Evolutionary conservation across 2,797 vertebrate genomes (phyloP), one percentile per base, ranked within the genome.

Genomic region (Morelia viridis): DNA sequence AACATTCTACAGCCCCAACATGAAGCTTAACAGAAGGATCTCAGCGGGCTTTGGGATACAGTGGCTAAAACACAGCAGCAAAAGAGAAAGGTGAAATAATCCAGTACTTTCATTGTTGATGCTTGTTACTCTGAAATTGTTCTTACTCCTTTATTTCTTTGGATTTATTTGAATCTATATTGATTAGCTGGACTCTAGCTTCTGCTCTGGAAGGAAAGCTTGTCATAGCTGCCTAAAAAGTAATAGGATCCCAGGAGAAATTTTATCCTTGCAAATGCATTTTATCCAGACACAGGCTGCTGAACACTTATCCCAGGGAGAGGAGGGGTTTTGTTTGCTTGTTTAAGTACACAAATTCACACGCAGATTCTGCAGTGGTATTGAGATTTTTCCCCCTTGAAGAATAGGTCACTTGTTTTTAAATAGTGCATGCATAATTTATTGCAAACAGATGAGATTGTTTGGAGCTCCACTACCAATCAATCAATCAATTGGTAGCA

Each of bases 221-320:
- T 92, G 83, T 87, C 88, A 41, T 87, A 53, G 41, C 88, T 87
- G 64, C n/a, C 61, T 65, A 90, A 90, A 76, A 90, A 50, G 41
- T 92, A 92, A 92, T 87, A 90, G 61, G 88, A 68, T 87, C 92
- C 92, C 84, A 50, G n/a, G 92, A 92, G 92, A 90, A 92, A 76
- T 90, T 76, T 87, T 92, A 87, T 41, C 41, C 53, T 83, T 35
- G 41, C 56, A 90, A 90, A 53, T 90, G 64, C 28, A 41, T 87
- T 90, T 58, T 76, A 41, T 87, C 64, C 57, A 76, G 92, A 76
- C 84, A 86, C 84, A 80, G 88, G 46, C 88, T 80, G n/a, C 24
- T 92, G 83, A 90, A 76, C 88, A 26, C 64, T 89, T 90, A 92
- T 90, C 92, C 57, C 86, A 26, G 56, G 0, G 28, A 61, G 84